phyloP scores from a whole-genome alignment of 2,888 invertebrate genomes.

The Philaethria dido region DNA sequence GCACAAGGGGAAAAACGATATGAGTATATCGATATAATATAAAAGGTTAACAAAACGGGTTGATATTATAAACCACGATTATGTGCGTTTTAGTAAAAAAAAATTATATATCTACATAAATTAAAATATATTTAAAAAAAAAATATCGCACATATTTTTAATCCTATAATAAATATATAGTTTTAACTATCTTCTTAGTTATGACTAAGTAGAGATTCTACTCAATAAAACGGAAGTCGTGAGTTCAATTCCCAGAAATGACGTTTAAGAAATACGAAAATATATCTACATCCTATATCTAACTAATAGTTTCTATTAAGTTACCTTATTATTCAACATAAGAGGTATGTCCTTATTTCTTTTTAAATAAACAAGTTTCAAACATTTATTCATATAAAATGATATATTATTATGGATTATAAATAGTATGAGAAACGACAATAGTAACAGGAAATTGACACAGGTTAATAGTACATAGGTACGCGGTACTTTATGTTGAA shows the following conservation, averaged over 20 bases:
- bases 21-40: constrained; percentile 29
- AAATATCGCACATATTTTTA: too few relatives aligned
- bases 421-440: constrained; percentile 8
- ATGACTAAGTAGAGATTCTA: not conserved
- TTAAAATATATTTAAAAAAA: too few relatives aligned
- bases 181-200: not conserved
- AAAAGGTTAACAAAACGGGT: constrained; percentile 1
- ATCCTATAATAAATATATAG: too few relatives aligned
- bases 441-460: constrained; percentile 24
- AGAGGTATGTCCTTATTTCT: too few relatives aligned
- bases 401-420: not conserved
- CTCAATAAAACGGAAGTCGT: not conserved
- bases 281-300: too few relatives aligned
- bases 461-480: not conserved
- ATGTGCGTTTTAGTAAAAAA: not conserved
- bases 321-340: too few relatives aligned
- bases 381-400: not conserved
- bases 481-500: not conserved
- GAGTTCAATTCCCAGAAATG: not conserved
- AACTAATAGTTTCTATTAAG: too few relatives aligned
- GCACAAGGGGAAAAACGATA: constrained; percentile 39
- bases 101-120: too few relatives aligned
- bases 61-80: not conserved
- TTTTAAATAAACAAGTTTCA: too few relatives aligned
- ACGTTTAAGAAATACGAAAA: not conserved